A percentile compares a stretch with the other conserved stretches of the same genome.
These are phyloP conservation scores for Coleophora flavipennella DNA, from an alignment of 2,888 invertebrate species.

Conservation along the genomic window DNA sequence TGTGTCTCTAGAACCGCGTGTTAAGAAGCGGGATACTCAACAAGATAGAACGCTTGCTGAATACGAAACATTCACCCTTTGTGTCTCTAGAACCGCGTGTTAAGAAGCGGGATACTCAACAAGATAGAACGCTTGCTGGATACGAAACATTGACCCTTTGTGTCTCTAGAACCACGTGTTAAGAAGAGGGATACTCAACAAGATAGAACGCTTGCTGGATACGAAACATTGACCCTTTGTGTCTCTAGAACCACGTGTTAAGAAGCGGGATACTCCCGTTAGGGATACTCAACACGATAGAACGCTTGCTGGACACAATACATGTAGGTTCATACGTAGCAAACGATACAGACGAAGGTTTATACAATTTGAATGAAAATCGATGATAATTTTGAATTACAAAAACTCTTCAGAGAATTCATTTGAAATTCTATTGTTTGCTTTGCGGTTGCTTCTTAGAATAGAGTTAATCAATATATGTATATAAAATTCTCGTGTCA, in stretches of 20 bases:
- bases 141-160: constrained; percentile 36
- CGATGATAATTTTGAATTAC: too few relatives aligned
- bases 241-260: constrained; percentile 20
- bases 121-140: background rate
- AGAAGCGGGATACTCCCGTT: too few relatives aligned
- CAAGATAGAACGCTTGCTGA: background rate
- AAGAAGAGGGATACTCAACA: constrained; percentile 6
- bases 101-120: too few relatives aligned
- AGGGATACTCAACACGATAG: constrained; percentile 4
- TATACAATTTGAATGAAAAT: constrained; percentile 1
- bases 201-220: background rate
- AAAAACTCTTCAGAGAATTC: too few relatives aligned
- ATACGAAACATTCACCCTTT: constrained; percentile 34
- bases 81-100: constrained; percentile 24
- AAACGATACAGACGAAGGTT: background rate
- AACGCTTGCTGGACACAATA: background rate
- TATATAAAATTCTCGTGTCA: too few relatives aligned
- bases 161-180: constrained; percentile 22
- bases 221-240: constrained; percentile 39
- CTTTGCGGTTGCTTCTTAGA: too few relatives aligned
- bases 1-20: constrained; percentile 27
- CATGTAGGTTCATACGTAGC: background rate
- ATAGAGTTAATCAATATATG: too few relatives aligned
- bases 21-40: too few relatives aligned
- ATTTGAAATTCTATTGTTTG: too few relatives aligned